Evolutionary conservation across 1,140 invertebrate genomes (phyloP), one percentile per base, ranked within the genome.

Genomic region (Nasonia giraulti): DNA sequence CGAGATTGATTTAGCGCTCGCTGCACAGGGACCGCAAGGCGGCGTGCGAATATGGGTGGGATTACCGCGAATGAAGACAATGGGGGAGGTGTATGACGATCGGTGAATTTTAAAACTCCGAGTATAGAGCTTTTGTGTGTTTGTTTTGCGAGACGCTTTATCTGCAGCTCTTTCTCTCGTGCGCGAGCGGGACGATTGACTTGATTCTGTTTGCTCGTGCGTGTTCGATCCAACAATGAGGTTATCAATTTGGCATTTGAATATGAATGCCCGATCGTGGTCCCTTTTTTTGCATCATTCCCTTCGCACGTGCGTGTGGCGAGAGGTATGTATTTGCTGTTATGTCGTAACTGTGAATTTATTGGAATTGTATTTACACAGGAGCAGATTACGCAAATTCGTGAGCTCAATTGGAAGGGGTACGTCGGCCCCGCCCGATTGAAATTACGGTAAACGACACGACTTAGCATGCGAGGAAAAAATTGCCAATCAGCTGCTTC

Each of bases 1-100:
- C 40, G 62, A 83, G 82, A 83, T 83, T 83, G 82, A 83, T 83
- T 77, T 83, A 83, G 62, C 82, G 82, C 40, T 73, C 33, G 2
- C 33, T 27, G 33, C 33, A 37, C n/a, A 5, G 55, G 55, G 1
- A n/a, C 55, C 55, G 20, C 55, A 14, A 62, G 55, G 17, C 55
- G 55, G 17, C 55, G 55, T 62, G 55, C 17, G 55, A 62, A 62
- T 62, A 62, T 62, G 55, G 55, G 55, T 37, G 55, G 71, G 55
- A 62, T 82, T 82, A 76, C 50, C 7, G 31, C 50, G 81, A 76
- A 75, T 82, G 44, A 66, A 82, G 73, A 82, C 81, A 82, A 82
- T 82, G 73, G 73, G 10, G 10, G 27, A 12, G 12, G 12, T 11
- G 12, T n/a, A 62, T n/a, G 55, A 62, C 55, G 37, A 44, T 20